These are phyloP conservation scores for Hiodon alosoides DNA, from an alignment of 2,113 vertebrate species.

Conservation along the genomic window DNA sequence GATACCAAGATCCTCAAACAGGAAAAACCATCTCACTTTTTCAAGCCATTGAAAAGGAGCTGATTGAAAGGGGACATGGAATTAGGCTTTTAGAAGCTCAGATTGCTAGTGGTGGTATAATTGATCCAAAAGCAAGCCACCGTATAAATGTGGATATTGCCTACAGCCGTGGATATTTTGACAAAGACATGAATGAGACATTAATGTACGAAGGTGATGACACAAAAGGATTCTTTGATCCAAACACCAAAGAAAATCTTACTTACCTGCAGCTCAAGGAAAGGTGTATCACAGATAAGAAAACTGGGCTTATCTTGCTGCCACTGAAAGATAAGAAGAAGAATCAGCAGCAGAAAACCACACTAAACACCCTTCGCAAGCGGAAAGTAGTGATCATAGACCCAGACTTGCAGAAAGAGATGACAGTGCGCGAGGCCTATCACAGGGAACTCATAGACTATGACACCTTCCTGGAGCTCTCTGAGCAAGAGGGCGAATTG, in stretches of 20 bases:
- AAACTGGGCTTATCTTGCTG: conserved; percentile 80
- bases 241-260: conserved; percentile 92
- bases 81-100: conserved; percentile 93
- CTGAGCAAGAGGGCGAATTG: conserved; percentile 96
- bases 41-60: conserved; percentile 91
- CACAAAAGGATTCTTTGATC: conserved; percentile 96
- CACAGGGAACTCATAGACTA: conserved; percentile 91
- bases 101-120: conserved; percentile 96
- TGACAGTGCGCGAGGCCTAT: conserved; percentile 92
- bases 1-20: conserved; percentile 86
- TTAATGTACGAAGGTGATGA: conserved; percentile 87
- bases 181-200: conserved; percentile 88
- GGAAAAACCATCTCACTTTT: conserved; percentile 91
- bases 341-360: conserved; percentile 60
- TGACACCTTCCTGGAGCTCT: conserved; percentile 84
- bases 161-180: conserved; percentile 88
- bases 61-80: conserved; percentile 93
- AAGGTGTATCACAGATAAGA: conserved; percentile 80
- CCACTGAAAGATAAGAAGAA: conserved; percentile 80
- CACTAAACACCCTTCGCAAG: conserved; percentile 84
- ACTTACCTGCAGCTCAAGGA: conserved; percentile 92
- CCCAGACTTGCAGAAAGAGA: conserved; percentile 87
- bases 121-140: conserved; percentile 88
- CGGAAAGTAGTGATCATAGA: conserved; percentile 94
- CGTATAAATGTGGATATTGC: conserved; percentile 83